Percentiles rank a stretch among this genome's conserved stretches.
Evolutionary conservation across 2,888 invertebrate genomes (phyloP).

Genomic region (Lasioglossum leucozonium): DNA sequence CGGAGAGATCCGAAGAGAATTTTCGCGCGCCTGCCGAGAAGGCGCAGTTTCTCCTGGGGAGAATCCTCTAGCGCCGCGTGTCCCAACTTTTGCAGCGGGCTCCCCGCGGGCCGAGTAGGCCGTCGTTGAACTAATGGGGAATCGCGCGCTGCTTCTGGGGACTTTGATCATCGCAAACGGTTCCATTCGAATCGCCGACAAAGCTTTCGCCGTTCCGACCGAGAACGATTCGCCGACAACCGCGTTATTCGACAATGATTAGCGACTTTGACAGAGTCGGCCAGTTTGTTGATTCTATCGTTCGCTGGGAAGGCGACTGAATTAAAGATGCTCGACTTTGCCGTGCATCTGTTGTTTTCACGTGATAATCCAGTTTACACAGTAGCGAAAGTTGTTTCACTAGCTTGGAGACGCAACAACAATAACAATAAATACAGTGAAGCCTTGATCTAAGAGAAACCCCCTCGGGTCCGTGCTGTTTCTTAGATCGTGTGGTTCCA

Average conservation of each 20-base stretch:
- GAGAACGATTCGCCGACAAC: neutral
- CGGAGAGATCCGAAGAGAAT: conserved; percentile 30
- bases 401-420: too few species aligned
- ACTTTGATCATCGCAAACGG: conserved; percentile 32
- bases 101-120: neutral
- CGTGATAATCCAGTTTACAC: neutral
- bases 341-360: neutral
- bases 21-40: conserved; percentile 14
- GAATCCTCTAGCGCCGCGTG: conserved; percentile 43
- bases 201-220: neutral
- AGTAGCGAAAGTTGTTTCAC: too few species aligned
- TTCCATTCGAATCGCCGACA: neutral
- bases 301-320: too few species aligned
- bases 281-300: neutral
- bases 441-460: too few species aligned
- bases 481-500: too few species aligned
- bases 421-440: too few species aligned
- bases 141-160: conserved; percentile 43
- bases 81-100: conserved; percentile 35
- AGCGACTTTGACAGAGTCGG: neutral
- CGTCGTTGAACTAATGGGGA: conserved; percentile 17
- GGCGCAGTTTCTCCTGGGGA: conserved; percentile 38
- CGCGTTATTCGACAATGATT: neutral
- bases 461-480: too few species aligned
- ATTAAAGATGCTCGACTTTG: too few species aligned